Conservation (phyloP, 2,113 vertebrate genomes). For the Sisor rabdophorus region DNA sequence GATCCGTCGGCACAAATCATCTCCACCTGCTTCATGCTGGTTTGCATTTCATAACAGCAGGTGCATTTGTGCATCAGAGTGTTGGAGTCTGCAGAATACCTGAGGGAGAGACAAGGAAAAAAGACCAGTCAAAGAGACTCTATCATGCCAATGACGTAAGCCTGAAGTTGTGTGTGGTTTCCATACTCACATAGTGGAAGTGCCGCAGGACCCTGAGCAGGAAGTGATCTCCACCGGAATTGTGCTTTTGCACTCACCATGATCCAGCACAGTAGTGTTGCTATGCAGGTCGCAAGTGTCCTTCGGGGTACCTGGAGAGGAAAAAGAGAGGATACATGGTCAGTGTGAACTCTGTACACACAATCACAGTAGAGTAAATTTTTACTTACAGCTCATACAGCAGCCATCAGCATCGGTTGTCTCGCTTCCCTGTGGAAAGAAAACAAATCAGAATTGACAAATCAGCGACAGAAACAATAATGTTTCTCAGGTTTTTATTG, state of each 20-base stretch:
- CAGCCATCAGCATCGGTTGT: conserved; percentile 1
- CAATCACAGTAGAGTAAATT: no score
- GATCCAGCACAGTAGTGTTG: conserved; percentile 58
- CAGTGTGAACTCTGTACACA: neutral
- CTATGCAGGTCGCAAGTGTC: conserved; percentile 62
- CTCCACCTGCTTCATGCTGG: conserved; percentile 61
- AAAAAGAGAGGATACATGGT: neutral
- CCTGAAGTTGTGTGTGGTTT: no score
- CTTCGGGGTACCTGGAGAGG: conserved; percentile 55
- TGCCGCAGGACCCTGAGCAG: conserved; percentile 77
- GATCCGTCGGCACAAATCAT: conserved; percentile 70
- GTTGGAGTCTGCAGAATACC: conserved; percentile 77
- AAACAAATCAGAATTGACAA: neutral
- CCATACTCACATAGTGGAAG: conserved; percentile 77
- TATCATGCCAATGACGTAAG: no score
- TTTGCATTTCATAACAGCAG: conserved; percentile 77
- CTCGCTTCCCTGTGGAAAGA: conserved; percentile 64
- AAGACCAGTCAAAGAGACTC: neutral
- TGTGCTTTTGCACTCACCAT: conserved; percentile 65
- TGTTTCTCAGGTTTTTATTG: neutral
- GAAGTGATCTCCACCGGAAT: conserved; percentile 67
- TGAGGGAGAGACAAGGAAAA: conserved; percentile 47
- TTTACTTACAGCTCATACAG: conserved; percentile 60
- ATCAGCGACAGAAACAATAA: neutral
- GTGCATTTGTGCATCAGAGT: conserved; percentile 66